Evolutionary conservation across 2,888 invertebrate species (phyloP).

Genomic region (Lepidocyrtinus sp.): DNA sequence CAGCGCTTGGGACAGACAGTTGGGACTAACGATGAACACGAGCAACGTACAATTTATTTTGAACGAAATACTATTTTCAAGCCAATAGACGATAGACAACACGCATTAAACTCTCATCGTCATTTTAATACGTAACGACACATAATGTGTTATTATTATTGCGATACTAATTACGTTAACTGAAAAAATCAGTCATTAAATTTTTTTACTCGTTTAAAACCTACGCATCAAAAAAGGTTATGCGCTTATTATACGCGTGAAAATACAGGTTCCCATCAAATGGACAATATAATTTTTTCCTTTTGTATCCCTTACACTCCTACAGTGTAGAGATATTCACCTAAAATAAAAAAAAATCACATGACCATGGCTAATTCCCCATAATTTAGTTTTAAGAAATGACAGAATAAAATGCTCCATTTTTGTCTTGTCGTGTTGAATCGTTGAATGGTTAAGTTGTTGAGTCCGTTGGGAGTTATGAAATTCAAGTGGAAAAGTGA

Average conservation of each 20-base stretch:
- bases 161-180: neutral
- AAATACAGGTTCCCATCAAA: conserved; percentile 27
- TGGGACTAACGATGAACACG: too few relatives aligned
- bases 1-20: too few relatives aligned
- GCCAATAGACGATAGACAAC: too few relatives aligned
- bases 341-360: conserved; percentile 38
- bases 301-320: neutral
- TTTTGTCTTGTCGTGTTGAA: too few relatives aligned
- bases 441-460: neutral
- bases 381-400: conserved; percentile 47
- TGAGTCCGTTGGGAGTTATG: neutral
- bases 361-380: conserved; percentile 59
- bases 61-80: too few relatives aligned
- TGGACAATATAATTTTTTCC: neutral
- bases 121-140: too few relatives aligned
- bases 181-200: neutral
- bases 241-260: conserved; percentile 36
- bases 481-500: neutral
- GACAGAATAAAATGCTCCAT: neutral
- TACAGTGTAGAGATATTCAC: conserved; percentile 2
- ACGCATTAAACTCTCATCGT: neutral
- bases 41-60: too few relatives aligned
- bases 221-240: conserved; percentile 32
- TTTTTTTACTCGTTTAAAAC: conserved; percentile 10
- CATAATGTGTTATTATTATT: neutral